Evolutionary conservation across 2,888 invertebrate species (phyloP).

Genomic region (Meganola albula): DNA sequence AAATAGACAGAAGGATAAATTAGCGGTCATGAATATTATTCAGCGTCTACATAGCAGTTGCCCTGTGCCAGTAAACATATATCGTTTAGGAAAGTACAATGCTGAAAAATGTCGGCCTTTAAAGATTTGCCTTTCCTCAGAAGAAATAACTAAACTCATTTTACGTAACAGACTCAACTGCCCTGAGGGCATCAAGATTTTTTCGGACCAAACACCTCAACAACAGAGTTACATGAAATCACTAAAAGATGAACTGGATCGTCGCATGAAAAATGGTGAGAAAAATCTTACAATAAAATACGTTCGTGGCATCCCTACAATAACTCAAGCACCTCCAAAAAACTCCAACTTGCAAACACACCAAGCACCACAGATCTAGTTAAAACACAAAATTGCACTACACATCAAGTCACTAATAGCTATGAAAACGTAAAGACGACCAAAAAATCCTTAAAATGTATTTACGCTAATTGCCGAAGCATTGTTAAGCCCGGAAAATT

Average conservation of each 20-base stretch:
- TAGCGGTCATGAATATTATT: neutral
- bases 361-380: neutral
- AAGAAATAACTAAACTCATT: constrained; percentile 1
- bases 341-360: no score
- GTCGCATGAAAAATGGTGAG: neutral
- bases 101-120: neutral
- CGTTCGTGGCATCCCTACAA: no score
- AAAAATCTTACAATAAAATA: constrained; percentile 4
- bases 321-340: no score
- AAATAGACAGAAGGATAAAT: constrained; percentile 1
- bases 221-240: constrained; percentile 4
- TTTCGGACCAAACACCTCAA: constrained; percentile 3
- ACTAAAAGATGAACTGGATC: constrained; percentile 1
- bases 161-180: neutral
- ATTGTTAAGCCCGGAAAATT: neutral
- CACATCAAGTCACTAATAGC: neutral
- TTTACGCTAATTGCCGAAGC: neutral
- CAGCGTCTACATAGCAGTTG: neutral
- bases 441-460: neutral
- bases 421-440: neutral
- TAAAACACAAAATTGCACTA: neutral
- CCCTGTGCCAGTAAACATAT: neutral
- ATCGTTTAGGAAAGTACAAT: constrained; percentile 3
- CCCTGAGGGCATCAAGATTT: constrained; percentile 3
- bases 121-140: neutral